Percentiles rank a stretch among this genome's conserved stretches.
Conservation (phyloP, 2,888 invertebrate genomes). For the Meteorus cinctellus region DNA sequence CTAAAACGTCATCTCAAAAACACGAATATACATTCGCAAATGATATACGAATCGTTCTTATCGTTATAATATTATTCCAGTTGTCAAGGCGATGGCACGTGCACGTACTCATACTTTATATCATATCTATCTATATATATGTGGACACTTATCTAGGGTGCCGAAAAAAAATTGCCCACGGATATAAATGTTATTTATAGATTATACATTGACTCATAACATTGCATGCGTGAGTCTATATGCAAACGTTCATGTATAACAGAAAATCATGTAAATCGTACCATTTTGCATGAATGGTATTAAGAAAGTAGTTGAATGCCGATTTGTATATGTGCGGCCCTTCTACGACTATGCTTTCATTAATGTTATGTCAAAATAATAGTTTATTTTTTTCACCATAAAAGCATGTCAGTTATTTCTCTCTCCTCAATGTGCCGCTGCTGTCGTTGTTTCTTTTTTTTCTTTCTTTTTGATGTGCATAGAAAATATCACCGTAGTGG, state of each 20-base stretch:
- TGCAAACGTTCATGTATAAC: neutral
- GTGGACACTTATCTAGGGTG: neutral
- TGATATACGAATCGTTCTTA: neutral
- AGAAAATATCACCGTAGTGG: neutral
- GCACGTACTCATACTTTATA: neutral
- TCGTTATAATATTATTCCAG: constrained; percentile 10
- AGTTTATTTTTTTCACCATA: neutral
- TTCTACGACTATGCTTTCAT: neutral
- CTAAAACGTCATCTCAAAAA: neutral
- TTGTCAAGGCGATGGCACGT: constrained; percentile 25
- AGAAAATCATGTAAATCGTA: constrained; percentile 4
- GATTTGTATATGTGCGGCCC: neutral
- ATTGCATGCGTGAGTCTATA: neutral
- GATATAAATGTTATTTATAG: constrained; percentile 1
- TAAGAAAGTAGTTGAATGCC: neutral
- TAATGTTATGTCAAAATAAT: neutral
- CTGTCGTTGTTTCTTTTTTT: neutral
- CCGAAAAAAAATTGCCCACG: constrained; percentile 5
- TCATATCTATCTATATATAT: neutral
- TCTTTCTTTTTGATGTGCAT: neutral
- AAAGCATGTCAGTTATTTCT: neutral
- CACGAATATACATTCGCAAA: neutral
- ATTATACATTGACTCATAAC: neutral
- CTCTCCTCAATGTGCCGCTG: neutral
- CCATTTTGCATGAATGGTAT: constrained; percentile 4